Evolutionary conservation across 2,113 vertebrate genomes (phyloP).

Genomic region (Shinisaurus crocodilurus): DNA sequence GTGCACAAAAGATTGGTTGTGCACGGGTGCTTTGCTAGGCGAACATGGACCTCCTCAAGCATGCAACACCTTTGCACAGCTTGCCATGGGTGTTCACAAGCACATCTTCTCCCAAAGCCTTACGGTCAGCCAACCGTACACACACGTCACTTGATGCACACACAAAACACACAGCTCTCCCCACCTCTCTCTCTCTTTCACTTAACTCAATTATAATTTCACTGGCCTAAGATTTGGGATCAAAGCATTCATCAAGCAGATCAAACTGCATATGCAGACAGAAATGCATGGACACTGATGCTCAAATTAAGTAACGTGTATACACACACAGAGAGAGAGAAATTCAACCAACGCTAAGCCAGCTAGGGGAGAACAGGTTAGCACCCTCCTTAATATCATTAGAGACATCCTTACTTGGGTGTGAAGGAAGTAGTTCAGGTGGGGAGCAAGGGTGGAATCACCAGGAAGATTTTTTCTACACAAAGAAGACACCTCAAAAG

Average conservation of each 20-base stretch:
- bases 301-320: neutral
- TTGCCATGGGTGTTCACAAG: neutral
- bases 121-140: neutral
- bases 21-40: neutral
- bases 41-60: neutral
- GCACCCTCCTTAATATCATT: neutral
- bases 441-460: neutral
- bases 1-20: neutral
- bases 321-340: neutral
- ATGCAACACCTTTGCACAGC: neutral
- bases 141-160: neutral
- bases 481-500: neutral
- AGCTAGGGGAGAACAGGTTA: neutral
- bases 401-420: neutral
- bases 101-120: neutral
- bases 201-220: neutral
- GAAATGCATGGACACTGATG: neutral
- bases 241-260: neutral
- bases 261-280: neutral
- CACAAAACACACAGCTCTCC: no score
- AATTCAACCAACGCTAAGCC: neutral
- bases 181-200: neutral
- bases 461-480: neutral
- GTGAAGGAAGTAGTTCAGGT: neutral
- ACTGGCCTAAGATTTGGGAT: neutral